Base-by-base conservation (phyloP, 2,888 invertebrate genomes). In the Xestia sexstrigata region DNA sequence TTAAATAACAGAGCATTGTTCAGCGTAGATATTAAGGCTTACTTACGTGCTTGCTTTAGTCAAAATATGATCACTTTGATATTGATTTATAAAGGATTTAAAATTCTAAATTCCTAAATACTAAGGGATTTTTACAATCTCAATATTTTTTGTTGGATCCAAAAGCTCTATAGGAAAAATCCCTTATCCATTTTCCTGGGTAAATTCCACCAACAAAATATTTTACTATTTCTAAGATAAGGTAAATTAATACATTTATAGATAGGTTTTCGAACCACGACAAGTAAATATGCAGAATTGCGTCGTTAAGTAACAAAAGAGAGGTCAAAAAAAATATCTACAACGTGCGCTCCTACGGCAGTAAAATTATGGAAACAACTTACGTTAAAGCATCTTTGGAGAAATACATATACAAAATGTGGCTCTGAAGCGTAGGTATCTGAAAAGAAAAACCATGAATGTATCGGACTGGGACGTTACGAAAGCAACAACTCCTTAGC, bases 361-460 rank as follows among this genome's bases (percentile, higher is more conserved):
- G 67, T 67, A 81, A 83, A 84, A 79, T 71, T 76, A 77, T 79
- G 45, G 26, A 71, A 78, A 79, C 47, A 78, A 75, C 87, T 82
- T 67, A 83, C 83, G 70, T 79, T 75, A 79, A 69, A 72, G 39
- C 58, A 71, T 47, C 73, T 79, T 70, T 69, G 65, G 26, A 76
- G 69, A 77, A 76, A 76, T n/a, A 66, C 11, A 70, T 66, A 65
- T 42, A 47, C 55, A 69, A 70, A 75, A 70, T 76, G 79, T 74
- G 26, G 26, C 35, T 78, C 49, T 47, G 65, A 35, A 55, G 49
- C 80, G 74, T 90, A 26, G 65, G 9, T 65, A 90, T 91, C 92
- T 91, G 89, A 82, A 90, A 91, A 87, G 84, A 68, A 86, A 84
- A 90, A 76, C 72, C 74, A 81, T 82, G 69, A 86, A 78, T 86